Conservation (phyloP, 92 coral and sea anemone genomes). For the Porites lobata region DNA sequence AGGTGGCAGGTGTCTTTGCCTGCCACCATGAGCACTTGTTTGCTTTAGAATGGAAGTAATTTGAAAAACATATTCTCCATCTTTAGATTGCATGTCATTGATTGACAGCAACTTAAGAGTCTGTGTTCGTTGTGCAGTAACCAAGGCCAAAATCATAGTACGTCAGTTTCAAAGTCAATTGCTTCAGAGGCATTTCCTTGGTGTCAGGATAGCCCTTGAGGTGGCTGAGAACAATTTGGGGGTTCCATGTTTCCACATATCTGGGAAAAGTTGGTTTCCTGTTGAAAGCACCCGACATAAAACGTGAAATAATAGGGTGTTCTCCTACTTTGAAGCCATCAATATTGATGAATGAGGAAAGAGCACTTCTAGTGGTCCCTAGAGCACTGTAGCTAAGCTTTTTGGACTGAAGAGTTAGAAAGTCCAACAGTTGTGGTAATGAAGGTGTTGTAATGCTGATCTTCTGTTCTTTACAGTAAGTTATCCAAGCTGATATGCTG, state of each 20-base stretch:
- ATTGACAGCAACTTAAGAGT: constrained; percentile 45
- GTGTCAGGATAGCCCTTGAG: too few relatives aligned
- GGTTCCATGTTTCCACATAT: neutral
- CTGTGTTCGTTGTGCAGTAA: constrained; percentile 68
- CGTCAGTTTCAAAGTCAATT: constrained; percentile 47
- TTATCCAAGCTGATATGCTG: too few relatives aligned
- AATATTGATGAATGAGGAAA: constrained; percentile 1
- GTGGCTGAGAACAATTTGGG: too few relatives aligned
- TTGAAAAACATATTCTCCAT: constrained; percentile 18
- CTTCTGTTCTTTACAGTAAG: too few relatives aligned
- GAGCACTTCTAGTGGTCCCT: too few relatives aligned
- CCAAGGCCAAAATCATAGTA: constrained; percentile 60
- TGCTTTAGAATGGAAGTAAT: neutral
- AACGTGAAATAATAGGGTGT: constrained; percentile 46
- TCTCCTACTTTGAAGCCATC: constrained; percentile 56
- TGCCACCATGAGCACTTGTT: constrained; percentile 55
- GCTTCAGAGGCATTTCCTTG: constrained; percentile 42
- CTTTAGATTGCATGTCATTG: constrained; percentile 33
- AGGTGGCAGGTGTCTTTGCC: constrained; percentile 62
- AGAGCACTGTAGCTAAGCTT: too few relatives aligned
- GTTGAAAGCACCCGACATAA: constrained; percentile 61
- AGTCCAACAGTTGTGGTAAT: too few relatives aligned
- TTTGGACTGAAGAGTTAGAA: too few relatives aligned
- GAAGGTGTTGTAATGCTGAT: too few relatives aligned
- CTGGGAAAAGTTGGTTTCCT: constrained; percentile 36